Evolutionary conservation across 92 coral and sea anemone species (phyloP).

Genomic region (Palythoa grandis): DNA sequence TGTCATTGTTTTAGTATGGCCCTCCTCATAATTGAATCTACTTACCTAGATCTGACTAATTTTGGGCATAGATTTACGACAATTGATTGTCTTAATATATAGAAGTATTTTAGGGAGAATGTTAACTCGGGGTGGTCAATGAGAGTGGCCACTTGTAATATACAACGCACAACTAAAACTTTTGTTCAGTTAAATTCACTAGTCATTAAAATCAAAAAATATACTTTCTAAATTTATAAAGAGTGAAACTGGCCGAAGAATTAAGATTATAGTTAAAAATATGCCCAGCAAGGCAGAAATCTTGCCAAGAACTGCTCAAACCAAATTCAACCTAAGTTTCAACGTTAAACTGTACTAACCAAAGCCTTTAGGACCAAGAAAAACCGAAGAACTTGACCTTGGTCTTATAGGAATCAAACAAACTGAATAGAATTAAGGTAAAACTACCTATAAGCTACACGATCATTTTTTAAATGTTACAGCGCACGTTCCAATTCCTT

Average conservation of each 20-base stretch:
- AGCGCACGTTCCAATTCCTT: neutral
- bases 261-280: no score
- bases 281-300: neutral
- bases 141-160: neutral
- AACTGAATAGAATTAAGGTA: no score
- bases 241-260: no score
- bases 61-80: neutral
- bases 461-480: neutral
- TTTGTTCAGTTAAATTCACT: no score
- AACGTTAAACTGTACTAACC: no score
- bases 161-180: neutral
- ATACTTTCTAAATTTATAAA: no score
- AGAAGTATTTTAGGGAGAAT: neutral
- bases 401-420: no score
- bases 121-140: neutral
- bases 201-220: no score
- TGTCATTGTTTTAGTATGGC: neutral
- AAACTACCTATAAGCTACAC: no score
- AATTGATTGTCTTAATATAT: neutral
- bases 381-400: no score
- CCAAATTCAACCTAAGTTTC: no score
- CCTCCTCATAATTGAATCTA: neutral
- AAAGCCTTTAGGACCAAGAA: no score
- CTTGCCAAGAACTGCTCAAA: neutral
- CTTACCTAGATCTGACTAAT: constrained; percentile 2